Evolutionary conservation across 2,888 invertebrate genomes (phyloP).

Genomic region (Camptogramma bilineatum): DNA sequence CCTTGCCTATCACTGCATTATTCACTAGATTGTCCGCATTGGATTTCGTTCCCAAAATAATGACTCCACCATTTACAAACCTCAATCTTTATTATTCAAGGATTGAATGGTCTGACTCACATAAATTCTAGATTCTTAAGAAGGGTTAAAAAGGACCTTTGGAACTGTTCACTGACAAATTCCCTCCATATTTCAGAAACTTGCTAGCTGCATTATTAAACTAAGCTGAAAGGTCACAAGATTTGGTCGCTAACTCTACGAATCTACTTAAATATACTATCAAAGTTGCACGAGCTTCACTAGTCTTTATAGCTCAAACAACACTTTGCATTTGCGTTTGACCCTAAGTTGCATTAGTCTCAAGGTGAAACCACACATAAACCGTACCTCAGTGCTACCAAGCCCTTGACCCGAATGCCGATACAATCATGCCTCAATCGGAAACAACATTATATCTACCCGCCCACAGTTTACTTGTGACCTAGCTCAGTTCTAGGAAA

Average conservation of each 20-base stretch:
- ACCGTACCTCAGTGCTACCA: slow-evolving; percentile 16
- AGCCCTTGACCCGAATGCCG: slow-evolving; percentile 40
- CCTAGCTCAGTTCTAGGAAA: slow-evolving; percentile 16
- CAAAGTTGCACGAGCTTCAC: background rate
- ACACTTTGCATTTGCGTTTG: slow-evolving; percentile 21
- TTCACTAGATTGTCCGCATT: background rate
- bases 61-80: slow-evolving; percentile 2
- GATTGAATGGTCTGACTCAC: slow-evolving; percentile 2
- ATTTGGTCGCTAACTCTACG: no score
- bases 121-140: slow-evolving; percentile 10
- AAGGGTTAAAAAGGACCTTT: slow-evolving; percentile 12
- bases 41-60: slow-evolving; percentile 1
- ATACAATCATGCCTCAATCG: slow-evolving; percentile 32
- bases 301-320: background rate
- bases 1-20: background rate
- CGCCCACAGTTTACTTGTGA: slow-evolving; percentile 5
- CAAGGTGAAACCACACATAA: slow-evolving; percentile 8
- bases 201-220: no score
- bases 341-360: slow-evolving; percentile 26
- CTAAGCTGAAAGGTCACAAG: no score
- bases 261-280: no score
- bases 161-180: background rate
- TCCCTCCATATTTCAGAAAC: background rate
- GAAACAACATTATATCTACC: slow-evolving; percentile 13
- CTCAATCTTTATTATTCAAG: slow-evolving; percentile 12